Evolutionary conservation across 2,797 vertebrate genomes (phyloP).

Genomic region (Neomorphus geoffroyi): DNA sequence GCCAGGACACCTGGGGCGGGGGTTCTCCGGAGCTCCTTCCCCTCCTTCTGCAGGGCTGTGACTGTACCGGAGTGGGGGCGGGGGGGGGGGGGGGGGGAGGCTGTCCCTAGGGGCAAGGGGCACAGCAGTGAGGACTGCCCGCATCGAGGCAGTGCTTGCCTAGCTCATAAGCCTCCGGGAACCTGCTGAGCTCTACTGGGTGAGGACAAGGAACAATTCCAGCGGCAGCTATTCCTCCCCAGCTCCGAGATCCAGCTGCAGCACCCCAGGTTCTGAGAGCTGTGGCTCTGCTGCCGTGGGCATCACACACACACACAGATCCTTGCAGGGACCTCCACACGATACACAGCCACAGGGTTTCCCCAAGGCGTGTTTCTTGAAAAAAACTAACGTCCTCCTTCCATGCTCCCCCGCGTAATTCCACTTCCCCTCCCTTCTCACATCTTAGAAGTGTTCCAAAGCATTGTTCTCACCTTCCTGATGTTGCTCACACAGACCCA

Average conservation of each 20-base stretch:
- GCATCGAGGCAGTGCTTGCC: neutral
- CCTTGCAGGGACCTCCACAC: no score
- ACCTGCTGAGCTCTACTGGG: neutral
- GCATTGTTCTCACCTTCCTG: neutral
- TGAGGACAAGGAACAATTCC: neutral
- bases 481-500: conserved; percentile 56
- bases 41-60: neutral
- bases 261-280: no score
- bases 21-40: fast-evolving
- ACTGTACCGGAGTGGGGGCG: fast-evolving
- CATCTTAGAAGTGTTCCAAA: neutral
- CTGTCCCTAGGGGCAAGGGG: neutral
- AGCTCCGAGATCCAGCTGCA: neutral
- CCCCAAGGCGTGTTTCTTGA: neutral
- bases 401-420: neutral
- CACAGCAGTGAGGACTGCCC: no score
- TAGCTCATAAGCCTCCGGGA: fast-evolving
- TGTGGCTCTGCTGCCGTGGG: neutral
- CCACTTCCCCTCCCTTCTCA: neutral
- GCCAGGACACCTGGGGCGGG: fast-evolving
- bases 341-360: neutral
- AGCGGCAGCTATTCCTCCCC: neutral
- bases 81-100: neutral
- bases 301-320: fast-evolving
- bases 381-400: neutral